A percentile compares a stretch with the other conserved stretches of the same genome.
These are phyloP conservation scores for Tubiluchus corallicola DNA, from an alignment of 2,888 invertebrate genomes.

Conservation along the genomic window DNA sequence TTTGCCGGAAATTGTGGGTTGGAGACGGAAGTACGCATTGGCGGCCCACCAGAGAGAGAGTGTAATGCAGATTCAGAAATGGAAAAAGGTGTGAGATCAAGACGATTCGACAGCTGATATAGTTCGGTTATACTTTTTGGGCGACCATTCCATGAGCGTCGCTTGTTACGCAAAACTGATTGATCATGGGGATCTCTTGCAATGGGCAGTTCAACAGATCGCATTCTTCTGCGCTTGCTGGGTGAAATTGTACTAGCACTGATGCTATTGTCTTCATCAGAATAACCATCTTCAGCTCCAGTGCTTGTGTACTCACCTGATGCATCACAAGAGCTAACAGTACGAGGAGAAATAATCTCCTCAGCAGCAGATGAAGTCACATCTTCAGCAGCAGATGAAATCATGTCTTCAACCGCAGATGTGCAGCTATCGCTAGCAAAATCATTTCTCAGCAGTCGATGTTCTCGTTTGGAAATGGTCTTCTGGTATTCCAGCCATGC, in stretches of 20 bases:
- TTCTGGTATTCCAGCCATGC: background rate
- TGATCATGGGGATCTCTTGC: conserved; percentile 7
- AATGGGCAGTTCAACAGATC: background rate
- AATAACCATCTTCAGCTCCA: conserved; percentile 16
- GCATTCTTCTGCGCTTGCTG: too few species aligned
- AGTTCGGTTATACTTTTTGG: conserved; percentile 79
- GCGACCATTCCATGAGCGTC: conserved; percentile 29
- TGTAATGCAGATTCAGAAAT: conserved; percentile 75
- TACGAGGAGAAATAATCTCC: too few species aligned
- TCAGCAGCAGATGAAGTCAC: too few species aligned
- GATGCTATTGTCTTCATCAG: conserved; percentile 16
- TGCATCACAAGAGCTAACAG: conserved; percentile 46
- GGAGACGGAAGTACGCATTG: too few species aligned
- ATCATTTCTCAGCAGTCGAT: background rate
- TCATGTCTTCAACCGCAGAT: too few species aligned
- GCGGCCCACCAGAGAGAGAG: conserved; percentile 39
- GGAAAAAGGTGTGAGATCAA: conserved; percentile 43
- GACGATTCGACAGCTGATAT: conserved; percentile 40
- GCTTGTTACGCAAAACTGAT: conserved; percentile 16
- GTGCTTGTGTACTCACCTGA: conserved; percentile 68
- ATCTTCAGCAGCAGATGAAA: too few species aligned
- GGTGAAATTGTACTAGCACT: conserved; percentile 17
- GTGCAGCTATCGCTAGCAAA: too few species aligned
- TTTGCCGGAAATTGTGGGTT: too few species aligned
- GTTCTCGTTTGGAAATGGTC: background rate